Conservation (phyloP, 2,888 invertebrate genomes). For the Agrotis clavis region DNA sequence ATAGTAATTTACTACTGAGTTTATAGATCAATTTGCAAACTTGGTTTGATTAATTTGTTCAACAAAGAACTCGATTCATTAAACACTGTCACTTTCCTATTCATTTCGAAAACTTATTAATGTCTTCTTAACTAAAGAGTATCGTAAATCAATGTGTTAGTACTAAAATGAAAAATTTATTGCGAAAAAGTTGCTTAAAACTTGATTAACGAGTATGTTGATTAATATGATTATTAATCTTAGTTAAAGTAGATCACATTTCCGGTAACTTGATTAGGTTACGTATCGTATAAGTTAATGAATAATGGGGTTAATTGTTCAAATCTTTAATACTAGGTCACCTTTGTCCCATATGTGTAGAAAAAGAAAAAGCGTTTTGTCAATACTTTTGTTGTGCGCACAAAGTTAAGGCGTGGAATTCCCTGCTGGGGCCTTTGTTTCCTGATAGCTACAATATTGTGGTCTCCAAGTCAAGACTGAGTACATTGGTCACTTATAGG, state of each 20-base stretch:
- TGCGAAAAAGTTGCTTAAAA: conserved; percentile 39
- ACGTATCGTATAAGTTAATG: neutral
- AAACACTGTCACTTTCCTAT: conserved; percentile 16
- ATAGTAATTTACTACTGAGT: neutral
- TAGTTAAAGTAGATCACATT: conserved; percentile 38
- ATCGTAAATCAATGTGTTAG: conserved; percentile 21
- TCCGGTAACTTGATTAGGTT: conserved; percentile 37
- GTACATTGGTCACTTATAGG: too few relatives aligned
- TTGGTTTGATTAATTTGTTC: conserved; percentile 38
- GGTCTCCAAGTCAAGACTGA: too few relatives aligned
- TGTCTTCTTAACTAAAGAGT: conserved; percentile 3
- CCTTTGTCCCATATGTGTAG: too few relatives aligned
- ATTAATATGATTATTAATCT: conserved; percentile 37
- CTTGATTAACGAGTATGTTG: conserved; percentile 40
- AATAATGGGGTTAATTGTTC: neutral
- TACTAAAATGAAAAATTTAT: conserved; percentile 31
- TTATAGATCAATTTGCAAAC: conserved; percentile 6
- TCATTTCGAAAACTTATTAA: conserved; percentile 6
- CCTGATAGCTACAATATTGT: too few relatives aligned
- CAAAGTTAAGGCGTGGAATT: too few relatives aligned
- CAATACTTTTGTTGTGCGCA: too few relatives aligned
- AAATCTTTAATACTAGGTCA: neutral
- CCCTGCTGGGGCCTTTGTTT: too few relatives aligned
- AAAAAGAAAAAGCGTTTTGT: too few relatives aligned
- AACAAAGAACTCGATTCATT: conserved; percentile 24